These are phyloP conservation scores for Pseudolycoriella hygida DNA, from an alignment of 2,888 invertebrate genomes.

Conservation along the genomic window DNA sequence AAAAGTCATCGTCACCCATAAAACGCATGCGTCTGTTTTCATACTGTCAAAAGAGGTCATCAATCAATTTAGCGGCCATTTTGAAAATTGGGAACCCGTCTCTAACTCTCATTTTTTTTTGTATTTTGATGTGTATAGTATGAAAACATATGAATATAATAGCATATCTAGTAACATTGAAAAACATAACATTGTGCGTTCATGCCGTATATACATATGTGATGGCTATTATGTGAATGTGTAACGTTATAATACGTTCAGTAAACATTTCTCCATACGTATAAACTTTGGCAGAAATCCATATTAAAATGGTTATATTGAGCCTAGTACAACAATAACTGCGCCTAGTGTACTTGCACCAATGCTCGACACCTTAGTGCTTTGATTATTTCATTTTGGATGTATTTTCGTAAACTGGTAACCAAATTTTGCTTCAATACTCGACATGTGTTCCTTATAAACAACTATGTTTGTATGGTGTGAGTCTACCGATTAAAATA, in stretches of 20 bases:
- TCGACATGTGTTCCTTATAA: too few species aligned
- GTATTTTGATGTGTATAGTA: not conserved
- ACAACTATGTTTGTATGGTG: too few species aligned
- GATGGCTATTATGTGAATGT: too few species aligned
- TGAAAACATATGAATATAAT: not conserved
- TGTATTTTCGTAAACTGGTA: too few species aligned
- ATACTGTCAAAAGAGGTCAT: constrained; percentile 10
- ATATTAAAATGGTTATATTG: not conserved
- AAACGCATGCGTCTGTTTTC: constrained; percentile 7
- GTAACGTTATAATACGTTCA: too few species aligned
- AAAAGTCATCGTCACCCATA: constrained; percentile 1
- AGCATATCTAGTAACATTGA: constrained; percentile 3
- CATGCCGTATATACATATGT: not conserved
- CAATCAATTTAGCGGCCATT: constrained; percentile 13
- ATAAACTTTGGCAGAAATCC: not conserved
- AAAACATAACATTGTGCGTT: constrained; percentile 3
- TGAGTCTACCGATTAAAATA: too few species aligned
- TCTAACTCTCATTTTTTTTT: not conserved
- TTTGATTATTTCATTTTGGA: too few species aligned
- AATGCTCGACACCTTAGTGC: too few species aligned
- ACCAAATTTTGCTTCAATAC: too few species aligned
- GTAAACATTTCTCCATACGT: not conserved
- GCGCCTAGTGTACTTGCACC: too few species aligned
- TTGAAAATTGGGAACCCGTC: constrained; percentile 9
- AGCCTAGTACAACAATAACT: too few species aligned